Percentiles rank a stretch among this genome's conserved stretches.
Conservation (phyloP, 2,113 vertebrate species). For the Corapipo altera region DNA sequence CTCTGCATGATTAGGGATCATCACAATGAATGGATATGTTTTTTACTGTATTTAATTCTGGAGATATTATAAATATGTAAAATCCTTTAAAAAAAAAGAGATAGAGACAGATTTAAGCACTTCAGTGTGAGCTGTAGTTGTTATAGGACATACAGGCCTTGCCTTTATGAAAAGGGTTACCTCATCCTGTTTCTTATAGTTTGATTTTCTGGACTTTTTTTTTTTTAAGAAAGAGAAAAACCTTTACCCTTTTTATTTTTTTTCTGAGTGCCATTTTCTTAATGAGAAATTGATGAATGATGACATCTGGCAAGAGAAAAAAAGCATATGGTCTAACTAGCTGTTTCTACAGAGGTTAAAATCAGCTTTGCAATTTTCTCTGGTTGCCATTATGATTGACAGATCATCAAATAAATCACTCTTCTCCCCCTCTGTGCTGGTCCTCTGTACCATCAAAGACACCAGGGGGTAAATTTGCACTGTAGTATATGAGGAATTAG, state of each 20-base stretch:
- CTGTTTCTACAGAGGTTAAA: constrained; percentile 81
- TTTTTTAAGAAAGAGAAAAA: neutral
- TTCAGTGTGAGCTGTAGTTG: neutral
- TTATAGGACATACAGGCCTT: neutral
- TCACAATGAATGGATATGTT: neutral
- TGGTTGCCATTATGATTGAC: constrained; percentile 78
- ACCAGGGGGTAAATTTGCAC: constrained; percentile 69
- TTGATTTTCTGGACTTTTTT: constrained; percentile 7
- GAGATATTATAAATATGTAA: neutral
- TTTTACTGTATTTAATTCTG: neutral
- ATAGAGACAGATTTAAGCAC: neutral
- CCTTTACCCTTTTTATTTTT: neutral
- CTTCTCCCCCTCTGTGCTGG: constrained; percentile 37
- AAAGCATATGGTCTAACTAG: constrained; percentile 78
- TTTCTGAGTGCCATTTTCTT: constrained; percentile 68
- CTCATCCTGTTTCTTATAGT: neutral
- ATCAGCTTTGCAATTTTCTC: constrained; percentile 76
- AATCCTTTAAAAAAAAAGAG: neutral
- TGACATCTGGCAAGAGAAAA: constrained; percentile 78
- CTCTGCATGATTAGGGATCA: neutral
- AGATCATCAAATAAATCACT: constrained; percentile 78
- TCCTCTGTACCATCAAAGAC: constrained; percentile 70
- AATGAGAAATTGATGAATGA: constrained; percentile 82
- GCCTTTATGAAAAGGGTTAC: neutral
- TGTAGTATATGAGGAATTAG: constrained; percentile 72